Evolutionary conservation across 2,797 vertebrate genomes (phyloP), one percentile per base, ranked within the genome.

Genomic region (Rhynchonycteris naso): DNA sequence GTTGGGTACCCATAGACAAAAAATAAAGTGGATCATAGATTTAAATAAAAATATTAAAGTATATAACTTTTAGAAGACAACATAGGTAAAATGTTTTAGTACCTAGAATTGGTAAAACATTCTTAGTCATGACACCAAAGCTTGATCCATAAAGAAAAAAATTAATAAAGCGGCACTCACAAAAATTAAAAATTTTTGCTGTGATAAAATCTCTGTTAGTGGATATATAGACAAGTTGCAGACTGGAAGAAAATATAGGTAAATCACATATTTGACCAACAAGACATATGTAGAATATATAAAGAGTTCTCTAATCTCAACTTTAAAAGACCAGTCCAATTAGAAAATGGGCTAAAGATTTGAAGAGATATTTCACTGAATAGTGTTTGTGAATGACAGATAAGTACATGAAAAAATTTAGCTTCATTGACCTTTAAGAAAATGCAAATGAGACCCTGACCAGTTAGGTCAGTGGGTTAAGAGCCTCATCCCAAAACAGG

Each of bases 81-180:
- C 28, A 50, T 68, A 74, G 6, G 59, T 43, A 30, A 61, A 90
- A 82, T 35, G 50, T 26, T 88, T 75, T 5, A 83, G 43, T 59
- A 50, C 30, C 26, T 75, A 75, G 30, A 71, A 26, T 35, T 82
- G 35, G 19, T 93, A 59, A 71, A 79, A 81, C 43, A 15, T 93
- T 93, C 58, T 88, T 93, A 66, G 50, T 93, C 59, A 35, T 81
- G 38, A 88, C 59, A n/a, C n/a, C n/a, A 52, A 75, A 76, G n/a
- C 38, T n/a, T 74, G 59, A 33, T 78, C 33, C 47, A 22, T 81
- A 74, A 65, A 84, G 43, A 72, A 54, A 74, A 43, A 43, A 43
- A 6, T 43, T 43, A 43, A 43, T 43, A 7, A 43, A 43, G 38
- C 56, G 22, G 24, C 35, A 56, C 18, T 81, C 30, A 30, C 58